Evolutionary conservation across 2,888 invertebrate species (phyloP).

Genomic region (Meghimatium bilineatum): DNA sequence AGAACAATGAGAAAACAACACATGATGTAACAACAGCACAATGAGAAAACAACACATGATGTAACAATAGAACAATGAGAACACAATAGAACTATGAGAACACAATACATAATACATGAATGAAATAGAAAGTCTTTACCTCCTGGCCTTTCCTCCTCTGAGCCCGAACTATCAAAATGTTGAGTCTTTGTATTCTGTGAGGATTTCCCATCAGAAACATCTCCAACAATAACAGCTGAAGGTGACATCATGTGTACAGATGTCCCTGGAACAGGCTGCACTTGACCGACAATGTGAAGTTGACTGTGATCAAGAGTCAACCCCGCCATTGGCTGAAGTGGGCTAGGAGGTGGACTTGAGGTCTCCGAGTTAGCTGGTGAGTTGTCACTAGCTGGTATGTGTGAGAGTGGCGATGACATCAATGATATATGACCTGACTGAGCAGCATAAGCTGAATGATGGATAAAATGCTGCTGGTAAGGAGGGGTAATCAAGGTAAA

Average conservation of each 20-base stretch:
- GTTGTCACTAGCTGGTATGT: conserved; percentile 47
- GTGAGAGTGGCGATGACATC: conserved; percentile 55
- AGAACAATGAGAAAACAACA: neutral
- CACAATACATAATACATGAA: too few species aligned
- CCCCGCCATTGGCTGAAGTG: conserved; percentile 37
- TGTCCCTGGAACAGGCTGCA: conserved; percentile 1
- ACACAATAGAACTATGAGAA: neutral
- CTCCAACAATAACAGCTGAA: conserved; percentile 25
- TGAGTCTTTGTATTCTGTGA: neutral
- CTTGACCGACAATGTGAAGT: neutral
- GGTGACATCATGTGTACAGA: conserved; percentile 31
- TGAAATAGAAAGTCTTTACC: neutral
- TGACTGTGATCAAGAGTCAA: conserved; percentile 14
- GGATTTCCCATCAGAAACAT: conserved; percentile 15
- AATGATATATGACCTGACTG: conserved; percentile 23
- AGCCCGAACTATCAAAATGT: conserved; percentile 38
- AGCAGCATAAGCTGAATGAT: neutral
- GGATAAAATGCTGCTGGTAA: conserved; percentile 21
- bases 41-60: neutral
- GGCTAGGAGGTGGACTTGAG: conserved; percentile 65
- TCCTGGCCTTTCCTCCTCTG: conserved; percentile 38
- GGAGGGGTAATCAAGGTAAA: conserved; percentile 19
- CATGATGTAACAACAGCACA: neutral
- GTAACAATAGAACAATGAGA: neutral
- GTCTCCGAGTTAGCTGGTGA: conserved; percentile 66